These are phyloP conservation scores for Rhynchonycteris naso DNA, from an alignment of 2,797 vertebrate genomes.

Conservation along the genomic window DNA sequence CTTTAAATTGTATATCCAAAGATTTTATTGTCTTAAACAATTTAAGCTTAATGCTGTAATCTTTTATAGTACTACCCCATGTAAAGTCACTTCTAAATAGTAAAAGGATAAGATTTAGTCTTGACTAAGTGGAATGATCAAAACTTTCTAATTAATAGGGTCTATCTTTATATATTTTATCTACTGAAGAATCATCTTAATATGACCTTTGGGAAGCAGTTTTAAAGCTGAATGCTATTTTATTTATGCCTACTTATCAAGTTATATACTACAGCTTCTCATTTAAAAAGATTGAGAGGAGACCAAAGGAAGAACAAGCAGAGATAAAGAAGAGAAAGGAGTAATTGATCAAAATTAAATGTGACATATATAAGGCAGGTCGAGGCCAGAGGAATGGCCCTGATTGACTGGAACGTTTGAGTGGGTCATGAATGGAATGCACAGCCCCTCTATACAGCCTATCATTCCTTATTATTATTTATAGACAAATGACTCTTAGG, in stretches of 20 bases:
- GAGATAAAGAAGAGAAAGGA: not conserved
- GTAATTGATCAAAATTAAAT: not conserved
- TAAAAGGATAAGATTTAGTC: conserved; percentile 27
- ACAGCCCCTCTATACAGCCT: not conserved
- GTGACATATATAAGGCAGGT: not conserved
- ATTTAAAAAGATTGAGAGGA: conserved; percentile 30
- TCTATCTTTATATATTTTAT: not conserved
- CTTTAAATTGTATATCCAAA: not conserved
- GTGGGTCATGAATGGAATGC: not conserved
- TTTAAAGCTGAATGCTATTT: conserved; percentile 40
- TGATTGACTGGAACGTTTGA: not conserved
- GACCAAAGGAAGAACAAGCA: not conserved
- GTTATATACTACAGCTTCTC: not conserved
- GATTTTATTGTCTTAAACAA: conserved; percentile 35
- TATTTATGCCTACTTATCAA: conserved; percentile 22
- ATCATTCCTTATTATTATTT: not conserved
- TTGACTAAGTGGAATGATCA: not conserved
- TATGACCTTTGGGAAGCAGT: not conserved
- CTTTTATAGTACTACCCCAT: not conserved
- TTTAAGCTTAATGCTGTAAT: conserved; percentile 19
- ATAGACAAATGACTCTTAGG: not conserved
- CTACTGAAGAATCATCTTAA: not conserved
- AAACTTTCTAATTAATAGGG: not conserved
- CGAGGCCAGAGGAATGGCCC: not conserved
- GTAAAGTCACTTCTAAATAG: conserved; percentile 31